Conservation (phyloP, 2,113 vertebrate genomes). For the Macrotus californicus region DNA sequence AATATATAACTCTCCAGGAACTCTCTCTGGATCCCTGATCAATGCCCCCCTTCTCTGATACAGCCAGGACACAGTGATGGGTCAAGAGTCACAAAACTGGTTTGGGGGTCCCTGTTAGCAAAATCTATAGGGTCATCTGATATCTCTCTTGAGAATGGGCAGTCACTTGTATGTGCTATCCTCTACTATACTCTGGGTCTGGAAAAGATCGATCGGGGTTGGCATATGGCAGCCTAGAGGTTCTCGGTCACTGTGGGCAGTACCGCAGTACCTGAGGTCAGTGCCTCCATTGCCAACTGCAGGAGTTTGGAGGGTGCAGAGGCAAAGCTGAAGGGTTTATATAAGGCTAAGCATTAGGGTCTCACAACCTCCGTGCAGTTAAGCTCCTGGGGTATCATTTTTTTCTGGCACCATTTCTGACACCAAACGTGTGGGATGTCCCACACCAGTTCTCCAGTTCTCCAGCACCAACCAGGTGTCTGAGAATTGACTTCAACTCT, state of each 20-base stretch:
- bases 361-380: neutral
- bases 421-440: neutral
- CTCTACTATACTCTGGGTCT: neutral
- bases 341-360: neutral
- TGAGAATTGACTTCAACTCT: neutral
- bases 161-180: neutral
- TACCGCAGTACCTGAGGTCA: neutral
- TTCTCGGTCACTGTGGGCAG: neutral
- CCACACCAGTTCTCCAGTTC: neutral
- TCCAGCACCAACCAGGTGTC: neutral
- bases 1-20: neutral
- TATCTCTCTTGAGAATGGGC: neutral
- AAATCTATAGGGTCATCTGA: neutral
- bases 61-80: neutral
- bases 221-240: neutral
- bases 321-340: neutral
- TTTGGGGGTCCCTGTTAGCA: neutral
- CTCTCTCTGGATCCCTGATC: neutral
- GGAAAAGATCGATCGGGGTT: neutral
- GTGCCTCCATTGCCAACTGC: neutral
- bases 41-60: neutral
- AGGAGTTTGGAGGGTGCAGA: neutral
- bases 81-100: neutral
- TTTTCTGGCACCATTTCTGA: neutral
- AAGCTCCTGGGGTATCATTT: neutral